A percentile compares a stretch with the other conserved stretches of the same genome.
phyloP scores from a whole-genome alignment of 2,797 vertebrate genomes.

The Hoplostethus mediterraneus region DNA sequence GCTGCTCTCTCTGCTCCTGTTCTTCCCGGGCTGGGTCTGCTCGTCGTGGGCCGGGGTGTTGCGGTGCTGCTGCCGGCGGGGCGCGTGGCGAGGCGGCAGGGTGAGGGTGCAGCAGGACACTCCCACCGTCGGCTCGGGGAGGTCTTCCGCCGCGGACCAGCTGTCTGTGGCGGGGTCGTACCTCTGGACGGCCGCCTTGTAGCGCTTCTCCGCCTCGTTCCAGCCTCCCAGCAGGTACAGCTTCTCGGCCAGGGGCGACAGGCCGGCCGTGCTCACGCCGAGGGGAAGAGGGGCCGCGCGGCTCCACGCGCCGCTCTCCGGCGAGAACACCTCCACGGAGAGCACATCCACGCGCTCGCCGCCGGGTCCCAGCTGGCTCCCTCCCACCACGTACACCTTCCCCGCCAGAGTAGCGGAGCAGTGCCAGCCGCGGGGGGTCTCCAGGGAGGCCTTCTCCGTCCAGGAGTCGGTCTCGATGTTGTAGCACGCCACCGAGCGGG shows the following conservation, averaged over 20 bases:
- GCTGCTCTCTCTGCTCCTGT: conserved; percentile 77
- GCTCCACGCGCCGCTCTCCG: conserved; percentile 80
- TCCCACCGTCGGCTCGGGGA: conserved; percentile 88
- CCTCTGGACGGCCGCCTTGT: conserved; percentile 86
- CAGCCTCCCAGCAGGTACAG: conserved; percentile 88
- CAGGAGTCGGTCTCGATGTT: conserved; percentile 80
- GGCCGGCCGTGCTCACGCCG: conserved; percentile 88
- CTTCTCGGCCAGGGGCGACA: conserved; percentile 78
- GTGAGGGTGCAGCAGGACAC: conserved; percentile 88
- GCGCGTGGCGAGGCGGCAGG: conserved; percentile 79
- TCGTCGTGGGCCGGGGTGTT: conserved; percentile 80
- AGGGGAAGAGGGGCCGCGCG: conserved; percentile 78
- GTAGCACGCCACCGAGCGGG: conserved; percentile 85
- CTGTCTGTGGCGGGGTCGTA: conserved; percentile 86
- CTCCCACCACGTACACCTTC: conserved; percentile 86
- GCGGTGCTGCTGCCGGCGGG: conserved; percentile 76
- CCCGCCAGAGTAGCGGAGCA: conserved; percentile 77
- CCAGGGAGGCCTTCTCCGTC: conserved; percentile 80
- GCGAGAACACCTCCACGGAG: conserved; percentile 84
- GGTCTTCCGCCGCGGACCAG: conserved; percentile 84
- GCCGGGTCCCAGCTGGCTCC: conserved; percentile 87
- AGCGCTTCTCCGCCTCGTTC: conserved; percentile 89
- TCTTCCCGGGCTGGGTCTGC: conserved; percentile 57
- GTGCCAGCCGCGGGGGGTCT: conserved; percentile 89
- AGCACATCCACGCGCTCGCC: conserved; percentile 87